Evolutionary conservation across 1,140 invertebrate genomes (phyloP).

Genomic region (Portunus trituberculatus): DNA sequence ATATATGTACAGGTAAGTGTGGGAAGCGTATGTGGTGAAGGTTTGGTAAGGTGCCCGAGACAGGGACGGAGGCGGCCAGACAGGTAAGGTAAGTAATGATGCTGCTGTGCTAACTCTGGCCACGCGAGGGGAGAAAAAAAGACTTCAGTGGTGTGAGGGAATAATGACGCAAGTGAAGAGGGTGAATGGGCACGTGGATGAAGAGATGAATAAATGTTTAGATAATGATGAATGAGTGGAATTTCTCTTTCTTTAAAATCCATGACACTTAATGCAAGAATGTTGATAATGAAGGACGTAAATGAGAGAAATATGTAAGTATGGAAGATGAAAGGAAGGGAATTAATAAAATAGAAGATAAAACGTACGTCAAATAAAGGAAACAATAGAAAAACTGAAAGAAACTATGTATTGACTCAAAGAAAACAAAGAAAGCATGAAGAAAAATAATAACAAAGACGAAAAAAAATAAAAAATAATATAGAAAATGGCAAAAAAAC

Average conservation of each 20-base stretch:
- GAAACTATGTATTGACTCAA: too few relatives aligned
- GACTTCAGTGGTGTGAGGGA: not conserved
- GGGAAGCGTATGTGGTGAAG: not conserved
- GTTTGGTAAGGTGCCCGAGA: not conserved
- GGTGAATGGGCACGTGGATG: not conserved
- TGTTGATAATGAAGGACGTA: too few relatives aligned
- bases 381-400: not conserved
- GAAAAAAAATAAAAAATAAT: too few relatives aligned
- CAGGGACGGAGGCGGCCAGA: not conserved
- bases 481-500: too few relatives aligned
- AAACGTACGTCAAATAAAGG: not conserved
- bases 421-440: too few relatives aligned
- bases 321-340: constrained; percentile 4
- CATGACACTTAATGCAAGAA: too few relatives aligned
- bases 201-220: not conserved
- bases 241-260: too few relatives aligned
- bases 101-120: not conserved
- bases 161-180: not conserved
- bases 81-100: not conserved
- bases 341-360: not conserved
- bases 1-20: too few relatives aligned
- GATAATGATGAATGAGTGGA: too few relatives aligned
- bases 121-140: not conserved
- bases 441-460: too few relatives aligned
- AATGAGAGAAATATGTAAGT: too few relatives aligned